Evolutionary conservation across 2,797 vertebrate species (phyloP), one percentile per base, ranked within the genome.

Genomic region (Lepidocolaptes lacrymiger): DNA sequence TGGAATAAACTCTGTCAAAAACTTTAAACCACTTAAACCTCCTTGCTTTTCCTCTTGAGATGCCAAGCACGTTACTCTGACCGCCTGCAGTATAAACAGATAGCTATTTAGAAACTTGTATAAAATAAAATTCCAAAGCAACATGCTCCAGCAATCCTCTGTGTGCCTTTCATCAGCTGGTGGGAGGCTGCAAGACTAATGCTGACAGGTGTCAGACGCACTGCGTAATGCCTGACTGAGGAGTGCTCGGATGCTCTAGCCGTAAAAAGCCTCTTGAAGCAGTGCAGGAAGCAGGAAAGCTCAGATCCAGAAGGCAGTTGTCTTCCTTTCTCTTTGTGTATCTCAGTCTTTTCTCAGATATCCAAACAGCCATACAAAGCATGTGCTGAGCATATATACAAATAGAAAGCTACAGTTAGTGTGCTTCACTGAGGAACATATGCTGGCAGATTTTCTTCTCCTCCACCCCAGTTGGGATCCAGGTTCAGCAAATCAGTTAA

Each of bases 41-140:
- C 55, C 36, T 52, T 69, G 77, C 61, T 85, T 89, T 80, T 82
- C 67, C 32, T 85, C 52, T 84, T 75, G 20, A 88, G 76, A 69
- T 77, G 80, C 67, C 62, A 89, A 66, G 59, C 6, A 10, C 9
- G 1, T 63, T 67, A 34, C 56, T 92, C 77, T 87, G 67, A 63
- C 52, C 6, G n/a, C 62, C 46, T 85, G 61, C 46, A 89, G 41
- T 73, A 91, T 56, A 84, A 95, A 87, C 74, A 87, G 63, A 79
- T 10, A 85, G 61, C 68, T 95, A 67, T 83, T 85, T 71, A 83
- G 72, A 73, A 92, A 74, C 48, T 74, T 85, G 76, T 46, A 61
- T 63, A 83, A 88, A 87, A 73, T 41, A 91, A 91, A 92, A 89
- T 73, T 79, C 48, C 52, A 59, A 85, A 84, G 67, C 49, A 89